These are phyloP conservation scores for Homarus gammarus DNA, from an alignment of 2,888 invertebrate genomes.

Conservation along the genomic window DNA sequence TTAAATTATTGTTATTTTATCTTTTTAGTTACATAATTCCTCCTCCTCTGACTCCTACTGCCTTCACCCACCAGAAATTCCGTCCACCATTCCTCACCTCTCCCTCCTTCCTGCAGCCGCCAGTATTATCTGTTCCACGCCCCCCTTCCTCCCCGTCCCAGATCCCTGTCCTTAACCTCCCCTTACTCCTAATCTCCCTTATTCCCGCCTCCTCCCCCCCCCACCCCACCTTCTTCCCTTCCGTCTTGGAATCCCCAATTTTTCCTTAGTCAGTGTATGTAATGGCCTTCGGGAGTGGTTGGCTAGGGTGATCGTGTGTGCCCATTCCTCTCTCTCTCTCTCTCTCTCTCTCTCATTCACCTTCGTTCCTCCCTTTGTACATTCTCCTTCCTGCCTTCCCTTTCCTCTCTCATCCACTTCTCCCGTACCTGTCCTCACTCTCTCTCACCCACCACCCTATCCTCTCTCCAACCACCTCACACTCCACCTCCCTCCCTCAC, in stretches of 20 bases:
- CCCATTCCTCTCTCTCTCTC: not conserved
- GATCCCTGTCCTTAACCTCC: not conserved
- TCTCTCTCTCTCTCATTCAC: conserved; percentile 12
- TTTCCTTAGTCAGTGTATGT: too few relatives aligned
- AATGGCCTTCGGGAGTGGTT: too few relatives aligned
- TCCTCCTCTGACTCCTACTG: not conserved
- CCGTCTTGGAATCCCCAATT: too few relatives aligned
- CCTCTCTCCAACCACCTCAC: not conserved
- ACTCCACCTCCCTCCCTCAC: not conserved
- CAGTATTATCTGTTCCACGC: too few relatives aligned
- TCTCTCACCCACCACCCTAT: not conserved
- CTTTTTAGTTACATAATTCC: too few relatives aligned
- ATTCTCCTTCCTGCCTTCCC: too few relatives aligned
- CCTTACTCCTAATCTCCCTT: not conserved
- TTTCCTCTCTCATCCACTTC: too few relatives aligned
- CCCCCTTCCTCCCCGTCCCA: not conserved
- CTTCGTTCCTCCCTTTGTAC: not conserved
- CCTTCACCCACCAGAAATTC: not conserved
- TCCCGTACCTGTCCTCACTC: too few relatives aligned
- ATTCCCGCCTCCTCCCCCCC: not conserved
- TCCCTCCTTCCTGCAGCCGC: too few relatives aligned
- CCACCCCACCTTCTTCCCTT: not conserved
- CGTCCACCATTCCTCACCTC: not conserved
- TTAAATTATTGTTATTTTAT: too few relatives aligned
- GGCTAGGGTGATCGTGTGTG: too few relatives aligned